Evolutionary conservation across 2,797 vertebrate genomes (phyloP), one percentile per base, ranked within the genome.

Genomic region (Diceros bicornis): DNA sequence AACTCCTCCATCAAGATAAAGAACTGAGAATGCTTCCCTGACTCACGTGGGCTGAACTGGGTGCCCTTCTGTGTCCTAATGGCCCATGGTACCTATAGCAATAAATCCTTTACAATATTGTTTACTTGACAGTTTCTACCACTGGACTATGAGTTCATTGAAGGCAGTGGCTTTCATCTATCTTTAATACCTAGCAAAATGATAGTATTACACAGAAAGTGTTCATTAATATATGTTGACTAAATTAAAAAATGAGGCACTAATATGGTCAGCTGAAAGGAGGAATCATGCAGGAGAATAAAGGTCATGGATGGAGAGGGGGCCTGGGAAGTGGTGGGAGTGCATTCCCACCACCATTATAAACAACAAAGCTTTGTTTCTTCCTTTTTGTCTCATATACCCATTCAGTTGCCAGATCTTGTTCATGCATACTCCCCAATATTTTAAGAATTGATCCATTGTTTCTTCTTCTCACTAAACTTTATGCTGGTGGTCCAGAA

Each of bases 151-250:
- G 32, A 92, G 87, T 41, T 78, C 50, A 79, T 0, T 21, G 4
- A 87, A 47, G 10, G 34, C 64, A 77, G 72, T 13, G 34, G 50
- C 52, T 66, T 89, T 89, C 25, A 32, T 69, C 89, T 50, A 55
- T n/a, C 20, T 66, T 64, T 55, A 87, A 50, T 8, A 89, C 23
- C 64, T 87, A 83, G 41, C 17, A 95, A 97, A 85, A 90, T 62
- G 6, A 3, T 55, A 55, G 17, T 29, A 81, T 82, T 74, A 21
- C 27, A 69, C 2, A 94, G 34, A 78, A 88, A 52, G 20, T 71
- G 20, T 91, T 64, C 7, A 23, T 41, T 57, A 64, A 59, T 16
- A 47, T 18, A 61, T 34, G 7, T 0, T 71, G 66, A 64, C n/a
- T 91, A 62, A 37, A 81, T 74, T 85, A 75, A 88, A n/a, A 75